Evolutionary conservation across 2,888 invertebrate genomes (phyloP), one percentile per base, ranked within the genome.

Genomic region (Polyploca ridens): DNA sequence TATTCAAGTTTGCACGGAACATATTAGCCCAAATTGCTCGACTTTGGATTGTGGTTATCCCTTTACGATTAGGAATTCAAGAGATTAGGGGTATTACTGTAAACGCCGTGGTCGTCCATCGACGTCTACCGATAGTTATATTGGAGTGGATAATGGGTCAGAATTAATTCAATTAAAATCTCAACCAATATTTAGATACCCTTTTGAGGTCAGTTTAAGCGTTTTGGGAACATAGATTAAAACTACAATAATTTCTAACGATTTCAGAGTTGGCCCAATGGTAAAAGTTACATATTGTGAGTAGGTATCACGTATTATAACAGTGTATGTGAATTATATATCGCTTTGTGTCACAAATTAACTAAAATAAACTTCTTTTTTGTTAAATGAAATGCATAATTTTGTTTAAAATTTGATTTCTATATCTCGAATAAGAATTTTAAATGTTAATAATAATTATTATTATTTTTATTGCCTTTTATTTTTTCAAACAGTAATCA

Each of bases 41-140:
- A 80, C 71, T 81, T 81, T 69, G 81, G 81, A 82, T 86, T 85
- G 82, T 76, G 84, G 86, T 77, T 71, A 76, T 79, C 83, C 85
- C 82, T 81, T 83, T 81, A 72, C 76, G 74, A 76, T 76, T 74
- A 76, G 73, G 71, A 79, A 79, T 81, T 74, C 69, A 70, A 72
- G 71, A 79, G 81, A 79, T 84, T 81, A 80, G 73, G 79, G 73
- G 72, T 68, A 74, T 75, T 79, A 76, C 76, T 72, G 69, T 68
- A 76, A 69, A 72, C 70, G 67, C 69, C 72, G 74, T 70, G 79
- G 77, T 76, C 80, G 79, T 83, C 76, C 75, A 78, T 84, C 78
- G 76, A 71, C 64, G 60, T 67, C 70, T 69, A 74, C 10, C 54
- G 44, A 35, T 16, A 38, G 35, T 16, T 75, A 71, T 70, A 74